Percentiles rank a stretch among this genome's conserved stretches.
phyloP scores from a whole-genome alignment of 2,888 invertebrate genomes.

The Aphodius granarius region DNA sequence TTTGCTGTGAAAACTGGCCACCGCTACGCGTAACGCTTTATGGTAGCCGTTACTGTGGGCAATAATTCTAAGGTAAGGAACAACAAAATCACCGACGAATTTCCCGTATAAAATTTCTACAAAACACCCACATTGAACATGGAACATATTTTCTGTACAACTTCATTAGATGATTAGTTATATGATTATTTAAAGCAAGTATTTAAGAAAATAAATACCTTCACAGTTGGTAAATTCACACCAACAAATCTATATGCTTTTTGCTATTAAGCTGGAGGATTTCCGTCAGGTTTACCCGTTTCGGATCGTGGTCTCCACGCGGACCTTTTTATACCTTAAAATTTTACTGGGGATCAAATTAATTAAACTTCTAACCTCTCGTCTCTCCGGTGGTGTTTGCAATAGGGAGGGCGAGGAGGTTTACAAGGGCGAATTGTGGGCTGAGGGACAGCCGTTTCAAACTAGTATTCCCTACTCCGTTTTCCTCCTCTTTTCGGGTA shows the following conservation, averaged over 20 bases:
- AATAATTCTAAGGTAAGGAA: no score
- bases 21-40: no score
- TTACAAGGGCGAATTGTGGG: background rate
- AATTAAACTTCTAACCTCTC: background rate
- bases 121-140: no score
- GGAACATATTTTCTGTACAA: no score
- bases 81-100: no score
- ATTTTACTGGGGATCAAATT: background rate
- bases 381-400: background rate
- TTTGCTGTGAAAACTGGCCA: no score
- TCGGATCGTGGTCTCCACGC: background rate
- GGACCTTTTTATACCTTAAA: background rate
- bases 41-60: no score
- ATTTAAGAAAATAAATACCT: no score
- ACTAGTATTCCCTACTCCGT: background rate
- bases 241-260: background rate
- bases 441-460: background rate
- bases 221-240: background rate
- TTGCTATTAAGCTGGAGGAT: background rate
- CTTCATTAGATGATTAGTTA: no score
- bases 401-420: background rate
- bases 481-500: background rate
- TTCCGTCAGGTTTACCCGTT: background rate
- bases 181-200: no score
- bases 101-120: no score